These are phyloP conservation scores for Malthinus seriepunctatus DNA, from an alignment of 2,888 invertebrate genomes.

Conservation along the genomic window DNA sequence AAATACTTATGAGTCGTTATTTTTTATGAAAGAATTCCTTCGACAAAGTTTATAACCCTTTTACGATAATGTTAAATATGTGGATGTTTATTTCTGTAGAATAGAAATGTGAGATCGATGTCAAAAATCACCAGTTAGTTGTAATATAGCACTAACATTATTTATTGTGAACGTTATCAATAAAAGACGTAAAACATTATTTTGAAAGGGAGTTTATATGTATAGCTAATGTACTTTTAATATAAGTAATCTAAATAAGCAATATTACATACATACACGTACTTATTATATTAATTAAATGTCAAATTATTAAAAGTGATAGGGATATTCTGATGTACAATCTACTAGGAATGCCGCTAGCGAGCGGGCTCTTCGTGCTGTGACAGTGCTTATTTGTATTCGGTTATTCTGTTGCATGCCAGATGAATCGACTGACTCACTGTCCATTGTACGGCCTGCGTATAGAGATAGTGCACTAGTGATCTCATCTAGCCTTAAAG, in stretches of 20 bases:
- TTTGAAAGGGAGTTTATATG: conserved; percentile 5
- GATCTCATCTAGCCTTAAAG: conserved; percentile 56
- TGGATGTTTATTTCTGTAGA: background rate
- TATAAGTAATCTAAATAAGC: conserved; percentile 43
- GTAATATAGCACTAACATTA: conserved; percentile 3
- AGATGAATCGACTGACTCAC: conserved; percentile 33
- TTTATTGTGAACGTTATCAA: background rate
- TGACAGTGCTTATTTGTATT: conserved; percentile 43
- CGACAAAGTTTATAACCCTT: background rate
- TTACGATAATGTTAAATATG: conserved; percentile 1
- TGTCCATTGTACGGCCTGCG: conserved; percentile 46
- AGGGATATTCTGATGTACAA: conserved; percentile 40
- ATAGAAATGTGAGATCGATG: background rate
- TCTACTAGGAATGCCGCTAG: conserved; percentile 29
- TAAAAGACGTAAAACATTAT: conserved; percentile 2
- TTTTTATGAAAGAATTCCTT: conserved; percentile 40
- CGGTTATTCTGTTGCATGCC: conserved; percentile 36
- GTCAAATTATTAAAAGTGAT: conserved; percentile 55
- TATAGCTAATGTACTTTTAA: conserved; percentile 19
- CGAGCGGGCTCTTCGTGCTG: conserved; percentile 40
- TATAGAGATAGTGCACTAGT: conserved; percentile 53
- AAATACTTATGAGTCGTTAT: conserved; percentile 35
- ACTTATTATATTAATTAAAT: conserved; percentile 44
- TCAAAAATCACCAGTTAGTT: conserved; percentile 2
- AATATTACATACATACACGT: conserved; percentile 43